Conservation (phyloP, 23 tunicate genomes). For the Halocynthia aurantium region DNA sequence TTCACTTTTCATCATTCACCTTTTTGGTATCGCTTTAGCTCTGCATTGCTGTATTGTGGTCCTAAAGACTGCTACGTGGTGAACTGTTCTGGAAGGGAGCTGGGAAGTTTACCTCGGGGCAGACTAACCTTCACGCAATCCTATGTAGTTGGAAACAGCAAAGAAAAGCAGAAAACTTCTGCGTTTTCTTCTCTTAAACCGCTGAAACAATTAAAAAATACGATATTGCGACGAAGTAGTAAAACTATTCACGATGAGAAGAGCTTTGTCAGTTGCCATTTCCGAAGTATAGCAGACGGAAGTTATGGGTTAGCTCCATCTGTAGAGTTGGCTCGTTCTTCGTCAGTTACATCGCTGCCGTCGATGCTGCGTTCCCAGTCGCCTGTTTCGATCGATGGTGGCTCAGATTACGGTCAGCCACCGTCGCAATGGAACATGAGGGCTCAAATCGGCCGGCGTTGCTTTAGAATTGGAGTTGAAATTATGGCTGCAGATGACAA, state of each 20-base stretch:
- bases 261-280: not conserved
- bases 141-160: not conserved
- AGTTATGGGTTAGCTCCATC: no score
- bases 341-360: constrained; percentile 7
- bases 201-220: constrained; percentile 5
- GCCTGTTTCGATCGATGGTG: no score
- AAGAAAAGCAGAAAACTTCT: not conserved
- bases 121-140: not conserved
- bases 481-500: constrained; percentile 2
- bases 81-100: not conserved
- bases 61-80: not conserved
- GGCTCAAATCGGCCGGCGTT: constrained; percentile 19
- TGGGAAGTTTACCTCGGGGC: not conserved
- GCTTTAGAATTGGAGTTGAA: constrained; percentile 12
- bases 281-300: no score
- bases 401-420: not conserved
- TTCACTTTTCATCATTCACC: no score
- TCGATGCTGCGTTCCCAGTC: not conserved
- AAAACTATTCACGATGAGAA: not conserved
- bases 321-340: not conserved
- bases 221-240: not conserved
- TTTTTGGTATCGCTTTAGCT: no score
- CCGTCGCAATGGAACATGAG: constrained; percentile 10
- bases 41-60: not conserved
- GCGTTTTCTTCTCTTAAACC: constrained; percentile 7